Percentiles rank a stretch among this genome's conserved stretches.
Evolutionary conservation across 2,113 vertebrate genomes (phyloP).

Genomic region (Prinia subflava): DNA sequence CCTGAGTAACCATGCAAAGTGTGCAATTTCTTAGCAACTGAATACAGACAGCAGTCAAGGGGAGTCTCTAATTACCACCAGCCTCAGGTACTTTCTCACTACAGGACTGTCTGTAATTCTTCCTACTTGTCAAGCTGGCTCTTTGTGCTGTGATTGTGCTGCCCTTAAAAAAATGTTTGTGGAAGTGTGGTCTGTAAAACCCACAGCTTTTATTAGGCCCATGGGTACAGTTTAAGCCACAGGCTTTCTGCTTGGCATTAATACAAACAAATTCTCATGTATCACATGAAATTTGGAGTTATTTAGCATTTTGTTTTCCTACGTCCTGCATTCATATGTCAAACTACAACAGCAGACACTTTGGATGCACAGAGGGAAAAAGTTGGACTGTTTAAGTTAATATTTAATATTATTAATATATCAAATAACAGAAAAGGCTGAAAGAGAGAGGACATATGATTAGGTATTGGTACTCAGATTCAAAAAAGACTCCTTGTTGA

Average conservation of each 20-base stretch:
- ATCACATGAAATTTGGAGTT: background rate
- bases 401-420: background rate
- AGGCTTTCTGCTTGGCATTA: conserved; percentile 27
- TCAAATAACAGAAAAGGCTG: background rate
- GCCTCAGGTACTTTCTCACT: conserved; percentile 34
- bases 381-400: background rate
- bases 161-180: conserved; percentile 18
- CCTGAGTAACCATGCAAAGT: background rate
- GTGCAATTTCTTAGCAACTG: background rate
- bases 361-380: background rate
- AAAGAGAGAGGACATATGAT: background rate
- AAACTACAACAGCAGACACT: background rate
- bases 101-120: conserved; percentile 10
- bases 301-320: conserved; percentile 10
- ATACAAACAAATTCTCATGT: background rate
- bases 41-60: background rate
- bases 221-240: conserved; percentile 5
- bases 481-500: conserved; percentile 40
- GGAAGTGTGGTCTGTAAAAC: background rate
- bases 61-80: conserved; percentile 29
- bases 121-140: conserved; percentile 8
- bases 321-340: background rate
- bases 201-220: background rate
- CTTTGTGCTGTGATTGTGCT: background rate
- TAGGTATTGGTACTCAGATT: conserved; percentile 1